Percentiles rank a stretch among this genome's conserved stretches.
These are phyloP conservation scores for Botrylloides violaceus DNA, from an alignment of 23 tunicate genomes.

Conservation along the genomic window DNA sequence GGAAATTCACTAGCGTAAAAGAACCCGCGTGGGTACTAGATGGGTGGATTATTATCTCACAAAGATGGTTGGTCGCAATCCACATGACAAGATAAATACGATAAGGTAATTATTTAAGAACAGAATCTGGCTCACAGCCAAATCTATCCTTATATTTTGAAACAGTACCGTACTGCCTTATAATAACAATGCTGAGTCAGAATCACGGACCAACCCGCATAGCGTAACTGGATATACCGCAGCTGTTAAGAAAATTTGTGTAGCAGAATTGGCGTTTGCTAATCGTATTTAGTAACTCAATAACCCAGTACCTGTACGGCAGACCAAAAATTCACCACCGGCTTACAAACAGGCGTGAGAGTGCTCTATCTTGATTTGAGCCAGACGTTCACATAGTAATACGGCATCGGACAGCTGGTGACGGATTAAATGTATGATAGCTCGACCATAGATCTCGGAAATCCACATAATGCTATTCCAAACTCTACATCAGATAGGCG, in stretches of 20 bases:
- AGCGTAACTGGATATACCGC: neutral
- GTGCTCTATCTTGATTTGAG: slow-evolving; percentile 3
- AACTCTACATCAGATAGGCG: neutral
- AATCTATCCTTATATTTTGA: neutral
- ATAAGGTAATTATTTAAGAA: neutral
- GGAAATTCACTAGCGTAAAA: neutral
- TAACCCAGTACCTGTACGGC: neutral
- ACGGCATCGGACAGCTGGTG: slow-evolving; percentile 1
- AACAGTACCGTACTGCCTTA: neutral
- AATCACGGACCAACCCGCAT: neutral
- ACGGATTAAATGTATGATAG: neutral
- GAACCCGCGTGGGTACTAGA: neutral
- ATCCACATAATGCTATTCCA: neutral
- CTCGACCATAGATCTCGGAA: neutral
- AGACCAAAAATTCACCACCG: slow-evolving; percentile 13
- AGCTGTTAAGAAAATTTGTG: slow-evolving; percentile 5
- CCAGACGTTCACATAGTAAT: neutral
- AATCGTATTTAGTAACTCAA: neutral
- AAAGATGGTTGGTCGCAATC: too few relatives aligned
- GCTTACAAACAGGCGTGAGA: slow-evolving; percentile 1
- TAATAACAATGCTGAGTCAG: too few relatives aligned
- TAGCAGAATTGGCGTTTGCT: neutral
- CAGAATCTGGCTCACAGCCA: neutral
- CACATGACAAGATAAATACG: too few relatives aligned
- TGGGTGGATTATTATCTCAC: neutral